Conservation (phyloP, 2,888 invertebrate species). For the Caenorhabditis imperialis region DNA sequence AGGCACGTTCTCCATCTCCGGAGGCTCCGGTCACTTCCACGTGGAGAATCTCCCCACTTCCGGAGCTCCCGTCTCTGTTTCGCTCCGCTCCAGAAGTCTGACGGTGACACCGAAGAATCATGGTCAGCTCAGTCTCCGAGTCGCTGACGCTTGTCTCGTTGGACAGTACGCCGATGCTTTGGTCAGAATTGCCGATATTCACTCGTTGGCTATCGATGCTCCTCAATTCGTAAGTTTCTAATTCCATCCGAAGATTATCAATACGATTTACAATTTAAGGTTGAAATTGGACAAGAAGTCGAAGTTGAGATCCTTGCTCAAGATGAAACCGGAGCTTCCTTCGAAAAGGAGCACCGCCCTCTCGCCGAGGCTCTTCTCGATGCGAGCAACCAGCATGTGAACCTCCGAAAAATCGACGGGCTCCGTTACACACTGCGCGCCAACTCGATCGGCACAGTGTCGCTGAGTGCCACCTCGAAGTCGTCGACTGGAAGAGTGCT, state of each 20-base stretch:
- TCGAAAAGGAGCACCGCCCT: conserved; percentile 58
- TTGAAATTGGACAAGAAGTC: conserved; percentile 59
- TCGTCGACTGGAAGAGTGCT: conserved; percentile 53
- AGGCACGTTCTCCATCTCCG: conserved; percentile 57
- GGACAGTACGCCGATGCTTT: conserved; percentile 56
- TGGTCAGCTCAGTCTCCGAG: conserved; percentile 56
- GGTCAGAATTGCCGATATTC: conserved; percentile 68
- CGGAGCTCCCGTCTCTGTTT: conserved; percentile 11
- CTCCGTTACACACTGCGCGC: conserved; percentile 56
- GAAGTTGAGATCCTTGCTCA: conserved; percentile 61
- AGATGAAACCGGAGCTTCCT: conserved; percentile 65
- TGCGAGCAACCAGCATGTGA: conserved; percentile 36
- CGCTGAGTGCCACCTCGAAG: conserved; percentile 59
- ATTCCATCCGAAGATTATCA: neutral
- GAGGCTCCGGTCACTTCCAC: conserved; percentile 73
- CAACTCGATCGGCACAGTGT: conserved; percentile 53
- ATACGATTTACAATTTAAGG: conserved; percentile 49
- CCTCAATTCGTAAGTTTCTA: conserved; percentile 61
- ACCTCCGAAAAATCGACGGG: conserved; percentile 45
- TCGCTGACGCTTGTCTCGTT: conserved; percentile 67
- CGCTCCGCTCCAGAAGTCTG: conserved; percentile 36
- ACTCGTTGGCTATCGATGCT: conserved; percentile 62
- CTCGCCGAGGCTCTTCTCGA: conserved; percentile 55
- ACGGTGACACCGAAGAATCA: conserved; percentile 54
- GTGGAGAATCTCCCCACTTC: conserved; percentile 47